Conservation (phyloP, 2,888 invertebrate species). For the Rhimphoctona megacephalus region DNA sequence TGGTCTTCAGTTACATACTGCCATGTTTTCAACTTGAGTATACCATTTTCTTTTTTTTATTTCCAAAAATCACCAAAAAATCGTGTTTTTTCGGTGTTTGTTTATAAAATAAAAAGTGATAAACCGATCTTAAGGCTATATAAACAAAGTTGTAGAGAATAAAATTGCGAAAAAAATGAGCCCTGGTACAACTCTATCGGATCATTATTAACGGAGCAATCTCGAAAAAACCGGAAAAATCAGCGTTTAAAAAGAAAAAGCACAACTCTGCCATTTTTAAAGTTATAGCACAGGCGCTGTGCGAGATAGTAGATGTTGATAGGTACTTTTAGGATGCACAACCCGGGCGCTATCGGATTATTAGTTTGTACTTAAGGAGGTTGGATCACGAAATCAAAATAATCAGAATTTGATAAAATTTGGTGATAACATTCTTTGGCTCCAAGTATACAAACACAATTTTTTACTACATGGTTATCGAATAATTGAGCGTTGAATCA, state of each 20-base stretch:
- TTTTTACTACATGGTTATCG: too few relatives aligned
- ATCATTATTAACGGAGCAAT: not conserved
- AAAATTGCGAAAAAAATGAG: not conserved
- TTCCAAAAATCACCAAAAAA: not conserved
- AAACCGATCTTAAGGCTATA: not conserved
- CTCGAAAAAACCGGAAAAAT: not conserved
- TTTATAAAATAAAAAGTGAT: not conserved
- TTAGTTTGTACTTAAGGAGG: not conserved
- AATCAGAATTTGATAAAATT: too few relatives aligned
- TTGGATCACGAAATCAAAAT: too few relatives aligned
- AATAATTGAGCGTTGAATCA: too few relatives aligned
- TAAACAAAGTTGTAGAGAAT: not conserved
- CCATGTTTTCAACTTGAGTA: not conserved
- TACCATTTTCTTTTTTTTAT: not conserved
- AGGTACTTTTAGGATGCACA: not conserved
- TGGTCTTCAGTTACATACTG: too few relatives aligned
- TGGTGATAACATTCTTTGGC: too few relatives aligned
- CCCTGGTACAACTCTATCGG: not conserved
- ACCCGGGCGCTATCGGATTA: not conserved
- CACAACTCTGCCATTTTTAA: conserved; percentile 1
- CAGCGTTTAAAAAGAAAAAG: not conserved
- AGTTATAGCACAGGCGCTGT: not conserved
- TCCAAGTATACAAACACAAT: too few relatives aligned
- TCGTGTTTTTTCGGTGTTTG: conserved; percentile 2
- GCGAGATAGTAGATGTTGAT: not conserved